Base-by-base conservation (phyloP, 2,113 vertebrate genomes). In the Mormyrus lacerda region DNA sequence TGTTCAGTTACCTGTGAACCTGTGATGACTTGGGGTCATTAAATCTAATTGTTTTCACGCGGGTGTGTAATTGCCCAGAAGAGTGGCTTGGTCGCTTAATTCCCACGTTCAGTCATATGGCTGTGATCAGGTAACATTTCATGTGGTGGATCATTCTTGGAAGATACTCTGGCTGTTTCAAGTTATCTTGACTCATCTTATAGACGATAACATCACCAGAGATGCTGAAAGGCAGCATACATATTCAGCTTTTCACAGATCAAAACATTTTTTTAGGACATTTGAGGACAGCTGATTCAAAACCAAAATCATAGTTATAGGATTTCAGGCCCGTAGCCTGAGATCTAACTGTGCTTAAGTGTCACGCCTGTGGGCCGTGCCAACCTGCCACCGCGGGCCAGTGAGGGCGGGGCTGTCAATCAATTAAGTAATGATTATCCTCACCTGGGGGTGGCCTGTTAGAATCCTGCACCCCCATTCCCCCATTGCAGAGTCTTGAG, bases 221-320 rank as follows among this genome's bases (percentile, higher is more conserved):
- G 73, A 79, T 79, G 83, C n/a, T 50, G 44, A 85, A 48, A 48
- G 47, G 45, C 35, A 47, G 10, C 82, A 50, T 48, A 42, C 50
- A 85, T 79, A 79, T 79, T 76, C 69, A 5, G 69, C 69, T 76
- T 39, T 42, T 79, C 73, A 79, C 73, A 35, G n/a, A 85, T 85
- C 24, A 48, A 85, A 85, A 85, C 44, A 48, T 85, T 85, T 84
- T 76, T 48, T 85, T 15, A 85, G 73, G 73, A 79, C 73, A 79
- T 42, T 5, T 69, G n/a, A 69, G n/a, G 61, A 69, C 61, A 69
- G n/a, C 61, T 31, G 61, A 69, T 69, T 69, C 61, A 31, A 69
- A 31, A 31, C 61, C 61, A 69, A 31, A 69, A 31, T 69, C n/a
- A 1, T 79, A 79, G 73, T 79, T 79, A 79, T 31, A 39, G 15